Base-by-base conservation (phyloP, 2,113 vertebrate genomes). In the Fregetta grallaria region DNA sequence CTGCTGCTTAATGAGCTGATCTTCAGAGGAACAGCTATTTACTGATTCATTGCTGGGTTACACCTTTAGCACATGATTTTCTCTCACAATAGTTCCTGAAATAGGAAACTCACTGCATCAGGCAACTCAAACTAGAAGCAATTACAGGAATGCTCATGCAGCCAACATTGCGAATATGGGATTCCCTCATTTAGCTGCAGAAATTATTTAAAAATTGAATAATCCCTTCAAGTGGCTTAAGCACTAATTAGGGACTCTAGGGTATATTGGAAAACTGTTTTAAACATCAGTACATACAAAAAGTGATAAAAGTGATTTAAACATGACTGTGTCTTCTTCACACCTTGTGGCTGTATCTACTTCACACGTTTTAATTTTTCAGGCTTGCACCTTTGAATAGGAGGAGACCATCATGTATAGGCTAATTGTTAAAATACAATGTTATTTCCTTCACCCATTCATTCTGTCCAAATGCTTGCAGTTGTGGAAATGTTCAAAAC, bases 1-100 rank as follows among this genome's bases (percentile, higher is more conserved):
- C 93, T 97, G 94, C 55, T 80, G 26, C 94, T 67, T 83, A 80
- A 92, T 77, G 72, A 92, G 92, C 83, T 78, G 80, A 29, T 82
- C 72, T 44, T 86, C 70, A 65, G 76, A 92, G 70, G 22, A 68
- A 34, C 66, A 75, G 89, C 94, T 88, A 18, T 78, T 95, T 87
- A 78, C 66, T 63, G 70, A 78, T 73, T 61, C 58, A 36, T n/a
- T 82, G 86, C 92, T 82, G 87, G 36, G 74, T 92, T 40, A 38
- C 76, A 92, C 80, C 92, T 92, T 82, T 52, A 94, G 75, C 77
- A 87, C 58, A 4, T n/a, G 53, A 36, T 78, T 89, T 92, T 65
- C 53, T 84, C 52, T 89, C 79, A 81, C 38, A 3, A 0, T 4
- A 6, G 16, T n/a, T 91, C 56, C 26, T 34, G 42, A 78, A 52